Evolutionary conservation across 2,113 vertebrate species (phyloP), one percentile per base, ranked within the genome.

Genomic region (Abramis brama): DNA sequence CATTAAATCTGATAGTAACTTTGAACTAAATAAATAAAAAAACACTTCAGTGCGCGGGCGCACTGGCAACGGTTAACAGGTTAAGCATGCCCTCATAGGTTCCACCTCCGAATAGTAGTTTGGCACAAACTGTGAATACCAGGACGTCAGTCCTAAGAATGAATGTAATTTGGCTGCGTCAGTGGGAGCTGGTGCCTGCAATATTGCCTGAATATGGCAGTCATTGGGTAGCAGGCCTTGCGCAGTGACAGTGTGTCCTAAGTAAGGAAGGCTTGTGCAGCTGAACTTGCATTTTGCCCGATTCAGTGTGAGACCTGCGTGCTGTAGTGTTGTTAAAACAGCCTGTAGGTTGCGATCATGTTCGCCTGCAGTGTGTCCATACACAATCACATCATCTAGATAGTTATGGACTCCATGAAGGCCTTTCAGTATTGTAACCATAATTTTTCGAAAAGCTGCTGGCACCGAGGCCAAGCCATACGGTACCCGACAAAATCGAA

Each of bases 341-440:
- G 47, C 25, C 9, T 50, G 19, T 2, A 79, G 6, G 17, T 75
- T 75, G 15, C 9, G 17, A 39, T 83, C 59, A 57, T 83, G 80
- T 33, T 74, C 45, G 5, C 19, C 5, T 57, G 17, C 7, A 13
- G 55, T 39, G 11, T 2, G 19, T 47, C 86, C 59, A 83, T 57
- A 57, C 43, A 78, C 47, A 13, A 87, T 79, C 15, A 85, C 25
- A 23, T 85, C 78, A 82, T 88, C 78, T 66, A 85, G 47, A 27
- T 85, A 88, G 50, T 50, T 47, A 17, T 85, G 36, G 6, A 82
- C 60, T 9, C 75, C 52, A 25, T 36, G 50, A 25, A 84, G 27
- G 17, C 27, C 87, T 55, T 33, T 21, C 5, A 88, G 71, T 27
- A 85, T 60, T 4, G 30, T 73, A 5, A 39, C 27, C 83, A 88